phyloP scores from a whole-genome alignment of 2,113 vertebrate genomes.

The Enhydra lutris region DNA sequence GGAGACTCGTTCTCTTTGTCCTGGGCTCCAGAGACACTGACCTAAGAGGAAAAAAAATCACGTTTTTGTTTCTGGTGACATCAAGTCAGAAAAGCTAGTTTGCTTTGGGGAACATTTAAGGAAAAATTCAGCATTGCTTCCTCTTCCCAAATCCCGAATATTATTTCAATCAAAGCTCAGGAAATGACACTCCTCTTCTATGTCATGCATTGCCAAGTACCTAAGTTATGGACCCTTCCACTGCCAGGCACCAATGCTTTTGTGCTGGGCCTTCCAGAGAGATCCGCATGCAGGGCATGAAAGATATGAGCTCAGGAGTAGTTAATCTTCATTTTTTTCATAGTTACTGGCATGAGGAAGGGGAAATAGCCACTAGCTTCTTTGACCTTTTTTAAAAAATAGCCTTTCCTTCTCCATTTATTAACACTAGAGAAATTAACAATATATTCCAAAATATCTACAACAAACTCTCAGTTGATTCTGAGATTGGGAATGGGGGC shows the following conservation, averaged over 20 bases:
- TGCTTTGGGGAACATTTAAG: neutral
- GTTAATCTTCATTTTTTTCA: neutral
- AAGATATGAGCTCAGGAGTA: neutral
- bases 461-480: neutral
- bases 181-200: neutral
- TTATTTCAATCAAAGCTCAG: neutral
- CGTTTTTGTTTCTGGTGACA: neutral
- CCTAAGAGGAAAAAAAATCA: slow-evolving; percentile 1
- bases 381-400: neutral
- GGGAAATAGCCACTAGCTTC: neutral
- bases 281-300: too few species aligned
- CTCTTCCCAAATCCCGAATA: neutral
- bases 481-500: neutral
- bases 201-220: neutral
- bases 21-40: neutral
- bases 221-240: neutral
- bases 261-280: neutral
- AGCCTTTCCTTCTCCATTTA: neutral
- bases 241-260: neutral
- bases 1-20: neutral
- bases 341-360: neutral
- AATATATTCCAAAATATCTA: neutral
- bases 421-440: neutral
- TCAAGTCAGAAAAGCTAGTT: neutral
- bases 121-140: neutral